phyloP scores from a whole-genome alignment of 2,797 vertebrate genomes.

The Anguilla megastoma region DNA sequence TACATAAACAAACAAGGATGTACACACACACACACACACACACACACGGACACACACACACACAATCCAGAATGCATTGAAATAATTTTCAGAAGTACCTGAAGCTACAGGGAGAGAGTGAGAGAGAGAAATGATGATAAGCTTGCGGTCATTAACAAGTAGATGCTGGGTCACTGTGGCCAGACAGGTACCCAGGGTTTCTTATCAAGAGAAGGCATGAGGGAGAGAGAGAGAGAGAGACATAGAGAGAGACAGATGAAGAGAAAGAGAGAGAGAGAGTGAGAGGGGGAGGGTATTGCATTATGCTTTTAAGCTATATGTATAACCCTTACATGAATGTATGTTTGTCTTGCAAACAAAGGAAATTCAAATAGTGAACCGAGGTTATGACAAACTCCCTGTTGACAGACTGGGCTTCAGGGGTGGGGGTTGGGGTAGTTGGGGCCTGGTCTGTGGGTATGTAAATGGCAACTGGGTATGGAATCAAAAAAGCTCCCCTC shows the following conservation, averaged over 20 bases:
- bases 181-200: not conserved
- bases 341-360: not conserved
- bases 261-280: no score
- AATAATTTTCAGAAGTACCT: not conserved
- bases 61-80: not conserved
- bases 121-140: not conserved
- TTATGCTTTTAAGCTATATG: not conserved
- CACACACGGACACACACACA: not conserved
- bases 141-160: not conserved
- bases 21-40: not conserved
- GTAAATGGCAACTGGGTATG: not conserved
- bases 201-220: not conserved
- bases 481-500: not conserved
- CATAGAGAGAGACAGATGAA: no score
- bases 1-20: not conserved
- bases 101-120: not conserved
- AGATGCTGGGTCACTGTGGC: not conserved
- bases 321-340: not conserved
- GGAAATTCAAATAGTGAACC: not conserved
- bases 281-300: no score
- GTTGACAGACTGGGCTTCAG: not conserved
- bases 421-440: not conserved
- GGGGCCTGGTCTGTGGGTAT: not conserved
- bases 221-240: no score
- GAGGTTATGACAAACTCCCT: not conserved